Conservation (phyloP, 2,888 invertebrate genomes). For the Nasonia oneida region DNA sequence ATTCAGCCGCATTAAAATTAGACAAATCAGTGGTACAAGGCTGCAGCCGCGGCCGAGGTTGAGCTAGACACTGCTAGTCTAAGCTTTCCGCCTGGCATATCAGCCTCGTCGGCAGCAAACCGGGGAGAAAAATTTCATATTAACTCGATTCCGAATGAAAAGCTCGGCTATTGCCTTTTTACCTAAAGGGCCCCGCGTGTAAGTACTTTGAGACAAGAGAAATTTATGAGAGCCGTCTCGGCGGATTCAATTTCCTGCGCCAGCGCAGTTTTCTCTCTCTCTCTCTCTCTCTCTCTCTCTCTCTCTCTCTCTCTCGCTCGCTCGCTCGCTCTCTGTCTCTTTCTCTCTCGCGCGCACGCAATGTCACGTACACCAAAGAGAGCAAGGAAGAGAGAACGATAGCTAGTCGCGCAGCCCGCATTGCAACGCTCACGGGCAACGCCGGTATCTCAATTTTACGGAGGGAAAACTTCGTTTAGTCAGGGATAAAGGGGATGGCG, state of each 20-base stretch:
- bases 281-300: slow-evolving; percentile 35
- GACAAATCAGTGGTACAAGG: not conserved
- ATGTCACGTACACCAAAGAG: slow-evolving; percentile 50
- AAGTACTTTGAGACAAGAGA: slow-evolving; percentile 63
- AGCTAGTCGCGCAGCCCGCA: slow-evolving; percentile 9
- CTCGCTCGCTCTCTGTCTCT: not conserved
- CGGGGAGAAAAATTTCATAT: slow-evolving; percentile 58
- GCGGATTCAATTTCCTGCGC: slow-evolving; percentile 61
- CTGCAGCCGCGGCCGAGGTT: not conserved
- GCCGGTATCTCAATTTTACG: slow-evolving; percentile 59
- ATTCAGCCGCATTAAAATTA: not conserved
- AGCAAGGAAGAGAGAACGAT: slow-evolving; percentile 1
- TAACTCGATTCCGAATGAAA: slow-evolving; percentile 63
- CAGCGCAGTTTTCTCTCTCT: slow-evolving; percentile 22
- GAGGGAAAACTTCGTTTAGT: slow-evolving; percentile 61
- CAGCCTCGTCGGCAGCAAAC: not conserved
- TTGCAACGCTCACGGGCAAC: slow-evolving; percentile 45
- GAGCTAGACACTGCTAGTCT: not conserved
- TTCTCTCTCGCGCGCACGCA: slow-evolving; percentile 8
- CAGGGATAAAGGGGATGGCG: slow-evolving; percentile 33
- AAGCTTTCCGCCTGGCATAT: not conserved
- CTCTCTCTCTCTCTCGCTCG: not conserved
- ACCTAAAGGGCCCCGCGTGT: slow-evolving; percentile 52
- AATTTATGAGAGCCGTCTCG: slow-evolving; percentile 61
- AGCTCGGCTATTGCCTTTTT: slow-evolving; percentile 62